Percentiles rank a stretch among this genome's conserved stretches.
Conservation (phyloP, 2,113 vertebrate species). For the Channa argus region DNA sequence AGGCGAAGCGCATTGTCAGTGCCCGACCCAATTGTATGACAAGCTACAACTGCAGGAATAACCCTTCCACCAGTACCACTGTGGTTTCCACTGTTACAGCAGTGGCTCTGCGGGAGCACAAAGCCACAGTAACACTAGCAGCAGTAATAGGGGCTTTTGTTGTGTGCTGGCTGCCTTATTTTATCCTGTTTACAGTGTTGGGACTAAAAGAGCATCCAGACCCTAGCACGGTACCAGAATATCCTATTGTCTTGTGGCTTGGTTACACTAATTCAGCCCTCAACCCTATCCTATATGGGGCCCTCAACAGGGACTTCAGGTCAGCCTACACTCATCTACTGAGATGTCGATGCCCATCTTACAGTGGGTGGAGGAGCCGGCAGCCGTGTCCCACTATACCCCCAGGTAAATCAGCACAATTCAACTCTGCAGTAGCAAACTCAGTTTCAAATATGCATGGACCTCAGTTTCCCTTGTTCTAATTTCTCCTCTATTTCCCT, state of each 20-base stretch:
- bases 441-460: background rate
- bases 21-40: slow-evolving; percentile 68
- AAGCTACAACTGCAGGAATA: slow-evolving; percentile 63
- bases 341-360: slow-evolving; percentile 68
- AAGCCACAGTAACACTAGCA: slow-evolving; percentile 83
- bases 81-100: slow-evolving; percentile 67
- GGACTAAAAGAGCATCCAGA: slow-evolving; percentile 81
- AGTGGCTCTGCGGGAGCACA: slow-evolving; percentile 85
- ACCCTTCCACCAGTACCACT: slow-evolving; percentile 67
- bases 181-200: slow-evolving; percentile 87
- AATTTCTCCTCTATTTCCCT: slow-evolving; percentile 8
- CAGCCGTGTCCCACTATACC: slow-evolving; percentile 40
- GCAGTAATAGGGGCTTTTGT: slow-evolving; percentile 89
- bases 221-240: slow-evolving; percentile 64
- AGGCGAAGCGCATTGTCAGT: slow-evolving; percentile 90
- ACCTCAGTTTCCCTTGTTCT: background rate
- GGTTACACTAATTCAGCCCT: slow-evolving; percentile 95
- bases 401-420: slow-evolving; percentile 53
- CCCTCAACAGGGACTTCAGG: slow-evolving; percentile 92
- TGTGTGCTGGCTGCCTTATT: slow-evolving; percentile 93
- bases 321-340: slow-evolving; percentile 86
- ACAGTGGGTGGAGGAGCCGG: slow-evolving; percentile 48
- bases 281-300: slow-evolving; percentile 93
- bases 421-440: background rate
- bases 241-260: slow-evolving; percentile 86